Evolutionary conservation across 2,888 invertebrate genomes (phyloP).

Genomic region (Leucophenga maculata): DNA sequence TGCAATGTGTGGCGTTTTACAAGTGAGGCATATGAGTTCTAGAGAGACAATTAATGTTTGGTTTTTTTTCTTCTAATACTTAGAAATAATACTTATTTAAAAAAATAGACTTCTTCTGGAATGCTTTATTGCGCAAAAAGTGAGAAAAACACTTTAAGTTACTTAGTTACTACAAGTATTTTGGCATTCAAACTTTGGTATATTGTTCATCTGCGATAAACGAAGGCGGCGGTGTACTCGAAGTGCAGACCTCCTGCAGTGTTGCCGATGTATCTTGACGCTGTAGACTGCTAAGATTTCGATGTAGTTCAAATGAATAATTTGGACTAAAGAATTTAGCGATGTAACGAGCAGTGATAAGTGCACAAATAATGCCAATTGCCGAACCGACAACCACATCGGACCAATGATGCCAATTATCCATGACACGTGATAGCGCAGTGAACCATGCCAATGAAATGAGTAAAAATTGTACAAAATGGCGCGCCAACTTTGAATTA

Average conservation of each 20-base stretch:
- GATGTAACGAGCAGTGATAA: slow-evolving; percentile 58
- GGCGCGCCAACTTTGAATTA: slow-evolving; percentile 84
- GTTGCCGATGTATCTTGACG: slow-evolving; percentile 60
- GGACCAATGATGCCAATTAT: slow-evolving; percentile 68
- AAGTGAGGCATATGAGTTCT: slow-evolving; percentile 1
- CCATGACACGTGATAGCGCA: slow-evolving; percentile 63
- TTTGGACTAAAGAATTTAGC: slow-evolving; percentile 45
- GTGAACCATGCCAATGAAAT: slow-evolving; percentile 67
- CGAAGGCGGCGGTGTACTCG: slow-evolving; percentile 61
- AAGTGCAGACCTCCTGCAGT: slow-evolving; percentile 54
- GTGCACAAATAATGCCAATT: slow-evolving; percentile 53
- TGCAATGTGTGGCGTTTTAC: slow-evolving; percentile 8
- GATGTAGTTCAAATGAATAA: slow-evolving; percentile 10
- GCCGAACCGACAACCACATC: slow-evolving; percentile 60
- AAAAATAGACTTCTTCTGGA: slow-evolving; percentile 10
- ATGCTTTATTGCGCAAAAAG: too few relatives aligned
- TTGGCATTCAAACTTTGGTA: slow-evolving; percentile 57
- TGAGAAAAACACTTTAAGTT: neutral
- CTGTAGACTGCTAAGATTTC: slow-evolving; percentile 36
- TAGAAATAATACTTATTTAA: neutral
- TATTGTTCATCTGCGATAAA: slow-evolving; percentile 54
- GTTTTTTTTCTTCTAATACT: neutral
- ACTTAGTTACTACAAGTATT: slow-evolving; percentile 9
- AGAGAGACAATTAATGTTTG: neutral
- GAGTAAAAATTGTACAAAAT: slow-evolving; percentile 80